Evolutionary conservation across 2,888 invertebrate species (phyloP).

Genomic region (Drosophila nigricruria): DNA sequence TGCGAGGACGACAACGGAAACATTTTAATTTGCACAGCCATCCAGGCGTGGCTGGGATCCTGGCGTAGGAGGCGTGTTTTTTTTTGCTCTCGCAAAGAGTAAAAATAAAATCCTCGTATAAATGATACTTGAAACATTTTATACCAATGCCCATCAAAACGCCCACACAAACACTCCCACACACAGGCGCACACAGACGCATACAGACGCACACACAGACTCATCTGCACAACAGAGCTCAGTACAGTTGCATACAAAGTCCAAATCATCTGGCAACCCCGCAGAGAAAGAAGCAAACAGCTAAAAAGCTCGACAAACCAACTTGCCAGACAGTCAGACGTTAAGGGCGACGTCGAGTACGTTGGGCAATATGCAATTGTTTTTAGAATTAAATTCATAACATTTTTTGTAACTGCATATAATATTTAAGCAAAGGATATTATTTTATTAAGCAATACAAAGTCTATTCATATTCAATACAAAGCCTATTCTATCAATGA

Average conservation of each 20-base stretch:
- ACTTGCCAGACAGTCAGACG: slow-evolving; percentile 38
- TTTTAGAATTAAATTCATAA: background rate
- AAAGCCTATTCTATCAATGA: too few species aligned
- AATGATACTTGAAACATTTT: slow-evolving; percentile 73
- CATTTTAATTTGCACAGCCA: slow-evolving; percentile 76
- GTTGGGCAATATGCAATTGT: slow-evolving; percentile 16
- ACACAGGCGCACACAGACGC: slow-evolving; percentile 3
- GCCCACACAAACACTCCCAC: slow-evolving; percentile 8
- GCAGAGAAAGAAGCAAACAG: slow-evolving; percentile 20
- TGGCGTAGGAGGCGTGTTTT: slow-evolving; percentile 37
- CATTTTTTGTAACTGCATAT: too few species aligned
- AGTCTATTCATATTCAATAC: too few species aligned
- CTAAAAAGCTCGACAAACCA: slow-evolving; percentile 22
- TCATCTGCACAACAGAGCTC: slow-evolving; percentile 19
- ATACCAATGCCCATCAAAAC: slow-evolving; percentile 25
- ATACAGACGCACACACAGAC: slow-evolving; percentile 1
- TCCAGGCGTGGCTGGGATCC: slow-evolving; percentile 30
- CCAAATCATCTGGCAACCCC: slow-evolving; percentile 48
- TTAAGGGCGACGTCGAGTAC: slow-evolving; percentile 24
- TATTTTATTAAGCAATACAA: too few species aligned
- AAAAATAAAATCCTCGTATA: slow-evolving; percentile 62
- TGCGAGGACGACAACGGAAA: slow-evolving; percentile 66
- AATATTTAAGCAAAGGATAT: background rate
- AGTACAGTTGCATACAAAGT: slow-evolving; percentile 53
- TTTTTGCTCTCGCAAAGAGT: slow-evolving; percentile 36